Evolutionary conservation across 2,797 vertebrate genomes (phyloP).

Genomic region (Microtus agrestis): DNA sequence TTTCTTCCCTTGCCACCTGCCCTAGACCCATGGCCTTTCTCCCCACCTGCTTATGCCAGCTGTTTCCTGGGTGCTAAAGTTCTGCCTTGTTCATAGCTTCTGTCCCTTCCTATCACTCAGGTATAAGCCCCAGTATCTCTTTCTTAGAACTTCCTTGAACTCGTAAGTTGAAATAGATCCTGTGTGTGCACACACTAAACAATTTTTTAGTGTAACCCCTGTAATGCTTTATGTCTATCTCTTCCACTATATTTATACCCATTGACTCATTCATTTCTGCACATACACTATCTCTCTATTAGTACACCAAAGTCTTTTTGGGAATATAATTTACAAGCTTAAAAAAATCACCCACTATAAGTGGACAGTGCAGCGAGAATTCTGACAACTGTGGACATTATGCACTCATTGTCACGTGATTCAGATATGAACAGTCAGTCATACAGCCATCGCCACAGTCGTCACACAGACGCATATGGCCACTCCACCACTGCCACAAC

Average conservation of each 20-base stretch:
- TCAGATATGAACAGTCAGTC: background rate
- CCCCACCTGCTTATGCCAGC: background rate
- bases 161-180: background rate
- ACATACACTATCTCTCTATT: background rate
- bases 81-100: background rate
- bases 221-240: background rate
- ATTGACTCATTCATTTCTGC: background rate
- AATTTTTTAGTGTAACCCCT: background rate
- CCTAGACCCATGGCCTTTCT: background rate
- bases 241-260: background rate
- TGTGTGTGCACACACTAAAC: too few species aligned
- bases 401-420: background rate
- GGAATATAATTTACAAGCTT: background rate
- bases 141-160: background rate
- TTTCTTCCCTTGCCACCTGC: background rate
- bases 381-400: background rate
- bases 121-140: background rate
- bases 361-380: background rate
- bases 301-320: background rate
- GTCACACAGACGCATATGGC: background rate
- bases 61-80: background rate
- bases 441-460: too few species aligned
- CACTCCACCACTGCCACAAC: background rate
- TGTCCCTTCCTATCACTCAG: background rate
- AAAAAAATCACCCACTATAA: background rate